These are phyloP conservation scores for Caretta caretta DNA, from an alignment of 2,113 vertebrate species.

Conservation along the genomic window DNA sequence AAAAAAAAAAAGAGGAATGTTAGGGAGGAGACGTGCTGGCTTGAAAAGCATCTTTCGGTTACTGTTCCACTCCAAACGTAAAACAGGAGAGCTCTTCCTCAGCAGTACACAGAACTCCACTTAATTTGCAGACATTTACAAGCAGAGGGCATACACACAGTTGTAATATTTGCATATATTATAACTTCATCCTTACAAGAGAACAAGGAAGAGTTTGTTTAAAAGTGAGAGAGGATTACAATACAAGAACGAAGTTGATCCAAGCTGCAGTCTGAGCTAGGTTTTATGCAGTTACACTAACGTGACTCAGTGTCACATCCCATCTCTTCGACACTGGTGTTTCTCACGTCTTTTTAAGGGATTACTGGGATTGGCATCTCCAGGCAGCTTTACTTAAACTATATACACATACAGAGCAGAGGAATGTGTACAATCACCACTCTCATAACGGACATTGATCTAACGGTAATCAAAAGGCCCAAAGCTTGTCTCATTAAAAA, in stretches of 20 bases:
- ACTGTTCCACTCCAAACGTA: not conserved
- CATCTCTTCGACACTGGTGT: accelerated
- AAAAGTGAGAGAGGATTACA: not conserved
- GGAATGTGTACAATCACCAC: not conserved
- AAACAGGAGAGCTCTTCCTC: not conserved
- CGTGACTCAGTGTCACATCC: not conserved
- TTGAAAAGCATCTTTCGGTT: not conserved
- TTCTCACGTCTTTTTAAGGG: accelerated
- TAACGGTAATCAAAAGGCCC: not conserved
- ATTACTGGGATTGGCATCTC: accelerated
- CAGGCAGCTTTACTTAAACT: accelerated
- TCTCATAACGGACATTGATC: not conserved
- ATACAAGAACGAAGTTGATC: accelerated
- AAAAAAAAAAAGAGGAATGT: not conserved
- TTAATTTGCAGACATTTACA: not conserved
- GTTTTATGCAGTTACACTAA: accelerated
- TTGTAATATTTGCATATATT: not conserved
- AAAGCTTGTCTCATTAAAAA: not conserved
- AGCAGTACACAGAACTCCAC: not conserved
- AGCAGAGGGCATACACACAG: not conserved
- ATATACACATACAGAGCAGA: not conserved
- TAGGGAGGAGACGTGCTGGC: not conserved
- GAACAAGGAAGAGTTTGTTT: accelerated
- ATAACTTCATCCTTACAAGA: not conserved
- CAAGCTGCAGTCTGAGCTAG: too few species aligned